Evolutionary conservation across 2,888 invertebrate species (phyloP).

Genomic region (Margaritifera margaritifera): DNA sequence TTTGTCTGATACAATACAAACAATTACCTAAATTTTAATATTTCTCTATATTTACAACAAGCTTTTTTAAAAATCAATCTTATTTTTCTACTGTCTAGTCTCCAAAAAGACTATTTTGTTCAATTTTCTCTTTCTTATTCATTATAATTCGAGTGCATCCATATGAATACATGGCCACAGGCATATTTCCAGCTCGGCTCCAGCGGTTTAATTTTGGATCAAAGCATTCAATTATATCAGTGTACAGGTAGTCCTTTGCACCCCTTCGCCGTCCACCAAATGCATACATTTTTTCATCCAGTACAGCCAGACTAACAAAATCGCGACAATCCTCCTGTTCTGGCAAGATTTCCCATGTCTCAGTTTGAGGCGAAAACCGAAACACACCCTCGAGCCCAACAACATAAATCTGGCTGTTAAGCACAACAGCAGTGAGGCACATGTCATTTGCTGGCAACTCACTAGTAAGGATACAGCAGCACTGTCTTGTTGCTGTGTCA

Average conservation of each 20-base stretch:
- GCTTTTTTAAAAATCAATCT: too few species aligned
- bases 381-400: conserved; percentile 66
- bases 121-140: conserved; percentile 12
- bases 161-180: conserved; percentile 65
- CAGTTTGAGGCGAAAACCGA: conserved; percentile 51
- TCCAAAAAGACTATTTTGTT: too few species aligned
- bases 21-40: too few species aligned
- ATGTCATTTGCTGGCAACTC: conserved; percentile 63
- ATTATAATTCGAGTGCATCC: conserved; percentile 64
- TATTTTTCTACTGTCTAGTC: too few species aligned
- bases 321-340: conserved; percentile 63
- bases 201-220: conserved; percentile 55
- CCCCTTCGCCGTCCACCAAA: conserved; percentile 64
- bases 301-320: conserved; percentile 62
- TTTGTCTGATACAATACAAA: too few species aligned
- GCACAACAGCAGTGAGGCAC: conserved; percentile 62
- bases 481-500: conserved; percentile 49
- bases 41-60: too few species aligned
- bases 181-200: conserved; percentile 54
- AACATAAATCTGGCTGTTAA: conserved; percentile 60
- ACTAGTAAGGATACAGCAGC: conserved; percentile 48
- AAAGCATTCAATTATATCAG: conserved; percentile 61
- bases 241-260: conserved; percentile 63
- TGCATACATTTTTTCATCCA: conserved; percentile 63
- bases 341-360: conserved; percentile 59